Conservation (phyloP, 1,140 invertebrate species). For the Drosophila bifasciata region DNA sequence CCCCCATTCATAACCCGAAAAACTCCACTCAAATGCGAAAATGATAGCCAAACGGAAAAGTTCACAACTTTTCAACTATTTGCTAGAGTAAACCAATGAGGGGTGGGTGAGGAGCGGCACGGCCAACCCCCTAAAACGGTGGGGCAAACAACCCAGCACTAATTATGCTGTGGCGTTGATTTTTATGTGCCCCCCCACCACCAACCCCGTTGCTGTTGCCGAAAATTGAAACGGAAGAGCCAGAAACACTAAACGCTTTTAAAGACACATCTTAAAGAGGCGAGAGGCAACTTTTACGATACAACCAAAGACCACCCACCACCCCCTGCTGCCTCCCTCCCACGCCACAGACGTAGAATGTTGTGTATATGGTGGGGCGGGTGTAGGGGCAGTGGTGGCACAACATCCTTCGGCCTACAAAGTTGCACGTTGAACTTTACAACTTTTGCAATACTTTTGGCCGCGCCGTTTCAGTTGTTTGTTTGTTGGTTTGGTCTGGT, state of each 20-base stretch:
- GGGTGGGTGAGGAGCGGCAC: background rate
- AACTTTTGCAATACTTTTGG: slow-evolving; percentile 64
- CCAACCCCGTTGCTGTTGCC: too few species aligned
- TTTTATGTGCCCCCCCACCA: slow-evolving; percentile 56
- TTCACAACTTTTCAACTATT: slow-evolving; percentile 81
- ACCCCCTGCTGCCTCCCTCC: too few species aligned
- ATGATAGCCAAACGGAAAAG: slow-evolving; percentile 63
- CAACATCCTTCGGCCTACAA: slow-evolving; percentile 52
- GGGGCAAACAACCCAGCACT: slow-evolving; percentile 63
- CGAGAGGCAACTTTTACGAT: slow-evolving; percentile 41
- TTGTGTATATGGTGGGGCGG: background rate
- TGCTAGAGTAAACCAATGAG: background rate
- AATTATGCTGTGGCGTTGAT: slow-evolving; percentile 71
- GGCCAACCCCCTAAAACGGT: slow-evolving; percentile 21
- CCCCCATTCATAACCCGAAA: slow-evolving; percentile 61
- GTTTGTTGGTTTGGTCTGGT: slow-evolving; percentile 41
- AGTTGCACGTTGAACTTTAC: slow-evolving; percentile 73
- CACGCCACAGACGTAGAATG: background rate
- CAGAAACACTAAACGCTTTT: slow-evolving; percentile 57
- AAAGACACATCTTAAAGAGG: slow-evolving; percentile 64
- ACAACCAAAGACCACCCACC: too few species aligned
- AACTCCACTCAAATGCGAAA: slow-evolving; percentile 64
- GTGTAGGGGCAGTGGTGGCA: background rate
- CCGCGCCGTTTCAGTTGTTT: slow-evolving; percentile 51
- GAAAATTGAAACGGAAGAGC: slow-evolving; percentile 68